Percentiles rank a stretch among this genome's conserved stretches.
Conservation (phyloP, 1,140 invertebrate species). For the Aphidius ervi region DNA sequence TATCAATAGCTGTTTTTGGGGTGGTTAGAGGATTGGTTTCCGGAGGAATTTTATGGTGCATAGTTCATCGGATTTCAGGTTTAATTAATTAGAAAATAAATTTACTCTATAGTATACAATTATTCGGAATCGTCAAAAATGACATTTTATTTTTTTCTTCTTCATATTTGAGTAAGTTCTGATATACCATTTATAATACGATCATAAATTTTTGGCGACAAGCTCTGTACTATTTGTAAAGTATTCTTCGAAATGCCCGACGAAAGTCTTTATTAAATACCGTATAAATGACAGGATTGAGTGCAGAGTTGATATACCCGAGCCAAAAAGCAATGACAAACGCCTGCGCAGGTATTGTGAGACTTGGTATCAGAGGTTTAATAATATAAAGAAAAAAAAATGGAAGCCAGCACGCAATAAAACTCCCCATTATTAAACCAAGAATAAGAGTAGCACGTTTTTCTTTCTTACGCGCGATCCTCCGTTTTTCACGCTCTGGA, state of each 20-base stretch:
- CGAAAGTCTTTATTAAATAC: slow-evolving; percentile 99
- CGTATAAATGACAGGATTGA: slow-evolving; percentile 97
- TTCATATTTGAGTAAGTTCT: no score
- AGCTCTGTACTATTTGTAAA: slow-evolving; percentile 69
- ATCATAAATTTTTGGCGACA: no score
- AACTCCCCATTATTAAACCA: slow-evolving; percentile 97
- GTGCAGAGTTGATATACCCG: slow-evolving; percentile 97
- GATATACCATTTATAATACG: no score
- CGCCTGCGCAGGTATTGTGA: slow-evolving; percentile 74
- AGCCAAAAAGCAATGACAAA: slow-evolving; percentile 98
- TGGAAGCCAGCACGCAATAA: slow-evolving; percentile 97
- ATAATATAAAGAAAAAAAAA: slow-evolving; percentile 95
- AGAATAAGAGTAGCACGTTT: slow-evolving; percentile 94
- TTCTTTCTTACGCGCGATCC: slow-evolving; percentile 94
- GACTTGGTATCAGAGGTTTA: slow-evolving; percentile 72
- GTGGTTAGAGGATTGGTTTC: no score
- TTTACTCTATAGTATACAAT: no score
- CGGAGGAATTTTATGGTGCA: no score
- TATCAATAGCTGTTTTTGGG: no score
- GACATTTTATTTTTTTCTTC: no score
- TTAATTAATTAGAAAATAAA: no score
- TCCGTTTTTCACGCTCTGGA: slow-evolving; percentile 87
- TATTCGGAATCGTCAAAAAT: no score
- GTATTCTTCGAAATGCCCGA: slow-evolving; percentile 88
- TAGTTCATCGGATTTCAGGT: no score